Base-by-base conservation (phyloP, 2,113 vertebrate genomes). In the Butorides virescens region DNA sequence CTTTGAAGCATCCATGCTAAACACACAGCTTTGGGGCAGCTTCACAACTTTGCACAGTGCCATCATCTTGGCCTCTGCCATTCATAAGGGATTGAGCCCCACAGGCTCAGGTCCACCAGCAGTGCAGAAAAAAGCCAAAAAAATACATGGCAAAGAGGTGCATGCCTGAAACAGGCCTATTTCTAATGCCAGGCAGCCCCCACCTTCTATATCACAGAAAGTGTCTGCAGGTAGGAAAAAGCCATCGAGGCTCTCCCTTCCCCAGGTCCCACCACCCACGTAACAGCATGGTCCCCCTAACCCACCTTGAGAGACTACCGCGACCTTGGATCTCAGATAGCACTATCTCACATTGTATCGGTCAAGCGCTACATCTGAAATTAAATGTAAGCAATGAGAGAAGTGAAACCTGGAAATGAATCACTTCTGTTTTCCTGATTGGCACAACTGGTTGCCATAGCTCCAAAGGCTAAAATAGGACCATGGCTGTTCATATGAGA, bases 331-430 rank as follows among this genome's bases (percentile, higher is more conserved):
- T 50, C 32, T 36, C 62, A 68, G 62, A 5, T 0, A 2, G 29
- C 65, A 47, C 68, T 62, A 59, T 30, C 73, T 81, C 49, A 39
- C 4, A 47, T 4, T 61, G 23, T n/a, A 29, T 29, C 0, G 0
- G 15, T 30, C 36, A 85, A 85, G 34, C 27, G 32, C 58, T 94
- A 39, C 18, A 36, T 65, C 49, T 76, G 74, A 91, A 91, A 94
- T 61, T 72, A 76, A 75, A 82, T 47, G 62, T 71, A 50, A 94
- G 25, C 63, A 66, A 30, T 1, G 2, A 52, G 76, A 92, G 91
- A 96, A 96, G 80, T 87, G 91, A 95, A 96, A 95, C 75, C 73
- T 88, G 79, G 88, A 86, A 93, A 96, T 84, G 49, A 87, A 78
- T 94, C 86, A 91, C 70, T 96, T 96, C 72, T 85, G 34, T 72